phyloP scores from a whole-genome alignment of 2,888 invertebrate species.

The Oithona nana region DNA sequence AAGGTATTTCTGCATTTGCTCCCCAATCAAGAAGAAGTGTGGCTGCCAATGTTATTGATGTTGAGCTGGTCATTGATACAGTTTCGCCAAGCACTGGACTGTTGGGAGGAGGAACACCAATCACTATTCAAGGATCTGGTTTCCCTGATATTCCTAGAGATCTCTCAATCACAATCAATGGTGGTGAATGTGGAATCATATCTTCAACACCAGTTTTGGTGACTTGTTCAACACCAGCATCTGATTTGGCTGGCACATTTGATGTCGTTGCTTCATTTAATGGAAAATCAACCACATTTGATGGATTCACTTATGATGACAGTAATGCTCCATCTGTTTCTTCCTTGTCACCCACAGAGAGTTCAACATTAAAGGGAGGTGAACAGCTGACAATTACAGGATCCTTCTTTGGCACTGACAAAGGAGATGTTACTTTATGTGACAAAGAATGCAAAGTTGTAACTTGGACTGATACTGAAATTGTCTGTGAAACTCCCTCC shows the following conservation, averaged over 20 bases:
- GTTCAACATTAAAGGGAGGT: not conserved
- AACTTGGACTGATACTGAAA: not conserved
- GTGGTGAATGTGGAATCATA: not conserved
- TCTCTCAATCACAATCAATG: not conserved
- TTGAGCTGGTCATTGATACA: not conserved
- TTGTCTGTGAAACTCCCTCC: not conserved
- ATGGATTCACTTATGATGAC: not conserved
- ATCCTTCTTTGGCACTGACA: not conserved
- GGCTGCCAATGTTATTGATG: not conserved
- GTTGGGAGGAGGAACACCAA: not conserved
- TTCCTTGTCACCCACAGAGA: not conserved
- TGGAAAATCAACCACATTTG: not conserved
- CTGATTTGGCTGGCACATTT: not conserved
- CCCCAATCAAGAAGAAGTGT: not conserved
- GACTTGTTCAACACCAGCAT: not conserved
- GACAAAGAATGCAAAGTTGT: not conserved
- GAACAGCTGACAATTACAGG: not conserved
- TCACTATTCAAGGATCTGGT: not conserved
- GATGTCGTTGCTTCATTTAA: not conserved
- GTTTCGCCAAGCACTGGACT: not conserved
- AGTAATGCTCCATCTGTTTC: not conserved
- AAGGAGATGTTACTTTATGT: not conserved
- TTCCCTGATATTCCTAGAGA: not conserved
- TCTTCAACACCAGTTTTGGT: not conserved
- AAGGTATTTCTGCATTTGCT: not conserved